Evolutionary conservation across 1,140 invertebrate genomes (phyloP), one percentile per base, ranked within the genome.

Genomic region (Zaprionus kolodkinae): DNA sequence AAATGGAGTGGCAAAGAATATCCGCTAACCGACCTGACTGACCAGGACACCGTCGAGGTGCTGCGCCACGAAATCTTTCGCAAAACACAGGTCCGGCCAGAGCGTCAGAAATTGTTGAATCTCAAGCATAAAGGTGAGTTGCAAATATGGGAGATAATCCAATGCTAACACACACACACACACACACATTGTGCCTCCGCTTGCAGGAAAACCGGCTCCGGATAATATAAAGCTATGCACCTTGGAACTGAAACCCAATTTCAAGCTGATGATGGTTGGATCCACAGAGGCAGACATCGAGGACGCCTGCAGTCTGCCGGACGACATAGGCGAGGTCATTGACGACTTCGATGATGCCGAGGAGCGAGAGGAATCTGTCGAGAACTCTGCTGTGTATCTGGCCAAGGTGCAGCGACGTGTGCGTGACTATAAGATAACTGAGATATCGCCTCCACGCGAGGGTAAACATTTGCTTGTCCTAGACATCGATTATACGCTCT

Each of bases 181-280:
- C 7, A 27, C 13, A 12, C 5, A 15, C 15, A 60, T 43, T 12
- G 15, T 45, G 40, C n/a, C n/a, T 45, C n/a, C 5, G 25, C 6
- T 73, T 75, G 15, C 81, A 98, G 97, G 97, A 27, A 97, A 97
- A 94, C 94, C 95, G 66, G 96, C 97, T 0, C 94, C 95, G 64
- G 96, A 98, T 93, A 95, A 95, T 72, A 95, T 95, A 74, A 94
- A 94, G 54, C 93, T 98, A 17, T 94, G 94, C 12, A 93, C 95
- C 25, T 91, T 98, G 48, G 96, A 96, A 73, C 92, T 98, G 5
- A 98, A 98, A 91, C 95, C 95, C n/a, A 97, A 97, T 36, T 96
- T 97, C 66, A 98, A 99, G 93, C 94, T 99, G 13, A 99, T 99
- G 97, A 97, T 99, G 96, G 98, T 99, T 95, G 98, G 98, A 0